Evolutionary conservation across 2,113 vertebrate species (phyloP), one percentile per base, ranked within the genome.

Genomic region (Gnathonemus echidnorhynchus): DNA sequence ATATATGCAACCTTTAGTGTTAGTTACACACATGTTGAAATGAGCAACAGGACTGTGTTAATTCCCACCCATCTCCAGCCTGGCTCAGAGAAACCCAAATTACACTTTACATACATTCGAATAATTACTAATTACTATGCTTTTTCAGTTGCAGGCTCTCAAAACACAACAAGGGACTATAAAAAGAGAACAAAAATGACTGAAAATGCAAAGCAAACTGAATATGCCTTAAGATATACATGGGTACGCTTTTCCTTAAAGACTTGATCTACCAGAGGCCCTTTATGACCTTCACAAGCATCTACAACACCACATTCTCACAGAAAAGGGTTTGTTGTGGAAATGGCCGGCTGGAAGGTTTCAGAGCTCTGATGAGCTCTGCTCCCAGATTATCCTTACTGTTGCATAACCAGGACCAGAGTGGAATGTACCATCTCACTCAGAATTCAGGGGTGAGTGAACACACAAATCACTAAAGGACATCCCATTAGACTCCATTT

Each of bases 351-450:
- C 52, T 48, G 50, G 58, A 39, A 13, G 13, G 49, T 49, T 56
- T 27, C 42, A 89, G 35, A 42, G 42, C 17, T n/a, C 84, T 90
- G 85, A 48, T 46, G 42, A n/a, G 42, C 42, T 46, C 19, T 19
- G 35, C 21, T 70, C 19, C 6, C 84, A 42, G 39, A 17, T 80
- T 24, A 80, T 53, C 39, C 27, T 52, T 88, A 56, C 15, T 9
- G 24, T 74, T 86, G 46, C 48, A 90, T 87, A 90, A 90, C 11
- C 27, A 21, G 27, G 52, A 50, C 74, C 58, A 62, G 17, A 90
- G 46, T 21, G 83, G 83, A 90, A 66, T 21, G 13, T 39, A 49
- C 45, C 31, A 46, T 90, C 35, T 53, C 24, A 19, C 19, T 31
- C 84, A 86, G 56, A 87, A 50, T 24, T 8, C 31, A 11, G 74